phyloP scores from a whole-genome alignment of 2,113 vertebrate species.

The Pachycephala philippinensis region DNA sequence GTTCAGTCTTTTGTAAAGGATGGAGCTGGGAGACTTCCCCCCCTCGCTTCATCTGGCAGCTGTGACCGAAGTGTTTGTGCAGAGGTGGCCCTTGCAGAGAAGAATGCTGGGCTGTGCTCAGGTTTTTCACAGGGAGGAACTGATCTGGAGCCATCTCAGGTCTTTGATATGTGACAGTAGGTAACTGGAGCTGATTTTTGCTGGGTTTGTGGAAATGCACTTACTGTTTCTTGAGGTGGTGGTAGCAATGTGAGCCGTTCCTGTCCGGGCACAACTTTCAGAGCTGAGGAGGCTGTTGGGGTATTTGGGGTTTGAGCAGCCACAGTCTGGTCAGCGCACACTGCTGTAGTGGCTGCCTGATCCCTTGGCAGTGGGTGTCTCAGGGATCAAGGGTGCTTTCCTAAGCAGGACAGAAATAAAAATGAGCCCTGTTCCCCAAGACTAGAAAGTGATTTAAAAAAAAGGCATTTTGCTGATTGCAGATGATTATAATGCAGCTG shows the following conservation, averaged over 20 bases:
- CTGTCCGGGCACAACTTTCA: neutral
- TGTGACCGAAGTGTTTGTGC: neutral
- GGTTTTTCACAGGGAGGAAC: neutral
- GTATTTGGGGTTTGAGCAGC: neutral
- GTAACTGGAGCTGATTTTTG: neutral
- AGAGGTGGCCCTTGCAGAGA: neutral
- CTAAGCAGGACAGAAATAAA: neutral
- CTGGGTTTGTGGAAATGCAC: neutral
- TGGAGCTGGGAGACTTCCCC: neutral
- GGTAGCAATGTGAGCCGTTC: neutral
- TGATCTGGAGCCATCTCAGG: neutral
- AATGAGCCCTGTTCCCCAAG: neutral
- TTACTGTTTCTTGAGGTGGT: neutral
- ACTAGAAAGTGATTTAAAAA: neutral
- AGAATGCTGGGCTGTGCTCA: neutral
- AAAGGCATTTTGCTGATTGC: neutral
- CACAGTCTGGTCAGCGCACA: neutral
- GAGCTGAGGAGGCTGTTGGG: accelerated
- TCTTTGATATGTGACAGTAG: neutral
- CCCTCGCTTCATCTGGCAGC: neutral
- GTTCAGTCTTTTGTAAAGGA: neutral
- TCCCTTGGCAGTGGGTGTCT: neutral
- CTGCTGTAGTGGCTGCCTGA: neutral
- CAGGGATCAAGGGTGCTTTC: neutral
- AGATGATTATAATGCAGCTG: constrained; percentile 32